A percentile compares a stretch with the other conserved stretches of the same genome.
Conservation (phyloP, 2,113 vertebrate genomes). For the Capreolus pygargus region DNA sequence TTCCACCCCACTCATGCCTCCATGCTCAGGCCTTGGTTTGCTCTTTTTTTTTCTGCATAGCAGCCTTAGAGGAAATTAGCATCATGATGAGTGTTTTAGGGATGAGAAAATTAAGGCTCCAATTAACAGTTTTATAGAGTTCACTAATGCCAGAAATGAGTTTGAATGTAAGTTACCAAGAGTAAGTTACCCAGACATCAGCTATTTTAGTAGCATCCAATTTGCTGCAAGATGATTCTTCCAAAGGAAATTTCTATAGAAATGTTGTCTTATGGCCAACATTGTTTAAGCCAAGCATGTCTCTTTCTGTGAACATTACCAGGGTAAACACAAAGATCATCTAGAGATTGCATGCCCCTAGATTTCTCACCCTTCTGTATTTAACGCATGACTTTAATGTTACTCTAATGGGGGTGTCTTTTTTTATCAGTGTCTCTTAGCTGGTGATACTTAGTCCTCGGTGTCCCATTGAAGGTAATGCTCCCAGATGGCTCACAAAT, state of each 20-base stretch:
- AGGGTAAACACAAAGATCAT: background rate
- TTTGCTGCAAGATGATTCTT: background rate
- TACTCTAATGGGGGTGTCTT: conserved; percentile 29
- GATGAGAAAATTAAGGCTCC: background rate
- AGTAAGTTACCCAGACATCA: background rate
- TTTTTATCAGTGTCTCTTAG: conserved; percentile 27
- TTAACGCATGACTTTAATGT: background rate
- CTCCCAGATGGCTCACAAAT: conserved; percentile 58
- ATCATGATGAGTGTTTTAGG: background rate
- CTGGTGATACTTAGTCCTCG: background rate
- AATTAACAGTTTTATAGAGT: background rate
- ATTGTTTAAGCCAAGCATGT: background rate
- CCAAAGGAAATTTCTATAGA: background rate
- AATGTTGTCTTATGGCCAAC: background rate
- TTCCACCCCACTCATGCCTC: background rate
- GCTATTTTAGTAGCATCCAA: background rate
- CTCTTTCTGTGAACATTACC: background rate
- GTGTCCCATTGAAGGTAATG: conserved; percentile 19
- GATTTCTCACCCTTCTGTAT: background rate
- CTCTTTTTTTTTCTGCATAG: background rate
- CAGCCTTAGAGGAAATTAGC: background rate
- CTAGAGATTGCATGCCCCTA: background rate
- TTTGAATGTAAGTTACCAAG: background rate
- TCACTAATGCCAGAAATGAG: background rate
- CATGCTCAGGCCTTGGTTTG: background rate